Evolutionary conservation across 1,140 invertebrate species (phyloP), one percentile per base, ranked within the genome.

Genomic region (Aleiodes sp.): DNA sequence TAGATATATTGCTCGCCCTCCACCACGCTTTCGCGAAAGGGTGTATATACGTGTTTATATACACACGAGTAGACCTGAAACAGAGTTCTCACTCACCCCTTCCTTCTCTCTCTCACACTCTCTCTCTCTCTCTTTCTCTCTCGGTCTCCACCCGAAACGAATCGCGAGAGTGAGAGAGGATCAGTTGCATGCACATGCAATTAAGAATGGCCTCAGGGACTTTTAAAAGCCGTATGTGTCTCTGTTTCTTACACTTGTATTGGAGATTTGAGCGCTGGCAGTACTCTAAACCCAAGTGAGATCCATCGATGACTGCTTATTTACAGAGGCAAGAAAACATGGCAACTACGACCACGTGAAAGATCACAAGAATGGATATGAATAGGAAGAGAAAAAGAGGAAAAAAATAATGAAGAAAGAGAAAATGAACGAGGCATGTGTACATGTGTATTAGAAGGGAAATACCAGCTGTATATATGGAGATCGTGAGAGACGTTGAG

Each of bases 261-360:
- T 52, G 46, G 46, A 52, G 46, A 24, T 52, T 26, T 1, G 26
- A 52, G 10, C 19, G 19, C 16, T 12, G 35, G 43, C 33, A 10
- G 39, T 28, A 59, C 39, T 66, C 43, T 57, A 68, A 61, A 28
- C 62, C 43, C 46, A 31, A 14, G 68, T 41, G 65, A 75, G 78
- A 76, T 80, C 72, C 77, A 80, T 80, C 78, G 79, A 80, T 80
- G 79, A 80, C 77, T 78, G 76, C 79, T 80, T 80, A 80, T 80
- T 80, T 80, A 80, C 78, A 80, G 78, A 78, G 73, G 67, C 66
- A 70, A 72, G 74, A 41, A 70, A 79, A 79, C 79, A 78, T 74
- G 78, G 63, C 62, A 61, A 56, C 64, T 62, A 37, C 56, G 21
- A 60, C 43, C 73, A n/a, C 73, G 72, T 63, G 67, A 66, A 68